Base-by-base conservation (phyloP, 2,797 vertebrate genomes). In the Acestrorhynchus altus region DNA sequence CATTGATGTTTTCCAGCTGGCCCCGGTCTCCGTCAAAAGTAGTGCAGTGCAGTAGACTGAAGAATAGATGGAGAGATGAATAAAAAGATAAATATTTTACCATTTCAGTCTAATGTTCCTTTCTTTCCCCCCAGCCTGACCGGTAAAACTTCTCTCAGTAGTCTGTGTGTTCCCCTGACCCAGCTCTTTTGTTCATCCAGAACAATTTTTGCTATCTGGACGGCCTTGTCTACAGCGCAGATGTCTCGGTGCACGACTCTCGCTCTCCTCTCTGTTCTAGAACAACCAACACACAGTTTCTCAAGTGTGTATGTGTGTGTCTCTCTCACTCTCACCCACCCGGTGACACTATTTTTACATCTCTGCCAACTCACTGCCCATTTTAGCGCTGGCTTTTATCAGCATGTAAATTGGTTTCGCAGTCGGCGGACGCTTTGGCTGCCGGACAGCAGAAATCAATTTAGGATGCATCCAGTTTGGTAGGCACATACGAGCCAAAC, bases 401-500 rank as follows among this genome's bases (percentile, higher is more conserved):
- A 70, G 78, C 61, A 75, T 75, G 74, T 28, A 54, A 75, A 80
- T 69, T 47, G 26, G 66, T 49, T 69, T 51, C 24, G 11, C 47
- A 71, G 56, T 40, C 26, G 60, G 59, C 72, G 39, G 54, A 51
- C 59, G 31, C 3, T 12, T 74, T 64, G 47, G 72, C 46, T 47
- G 47, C 59, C 28, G 39, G 46, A 74, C 59, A 79, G 71, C 54
- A 72, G 31, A 79, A 79, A 51, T 74, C 54, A 10, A 70, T 69
- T 69, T 69, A 69, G 31, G 26, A 69, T 57, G 60, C 76, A 57
- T 65, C 76, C 24, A 74, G 81, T 51, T 24, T 54, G 60, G 68
- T 84, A 85, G 81, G 85, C 52, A 18, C 35, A 8, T 11, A 52
- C 83, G 78, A 81, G 57, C 57, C 57, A 87, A 89, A 90, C 90